phyloP scores from a whole-genome alignment of 2,888 invertebrate species.

The Exocentrus adspersus region DNA sequence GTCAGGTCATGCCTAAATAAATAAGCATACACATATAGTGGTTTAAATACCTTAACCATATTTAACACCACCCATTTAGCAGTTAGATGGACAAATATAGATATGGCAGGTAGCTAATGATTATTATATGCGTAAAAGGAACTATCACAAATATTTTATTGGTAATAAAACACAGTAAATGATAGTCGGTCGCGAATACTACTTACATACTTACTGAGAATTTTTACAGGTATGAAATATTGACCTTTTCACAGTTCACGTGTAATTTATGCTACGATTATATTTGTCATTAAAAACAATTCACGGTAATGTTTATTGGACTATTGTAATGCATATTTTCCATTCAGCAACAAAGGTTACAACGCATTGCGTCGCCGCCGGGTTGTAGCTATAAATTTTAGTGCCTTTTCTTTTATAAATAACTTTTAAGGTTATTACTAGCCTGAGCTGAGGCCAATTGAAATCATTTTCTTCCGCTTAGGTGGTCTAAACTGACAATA shows the following conservation, averaged over 20 bases:
- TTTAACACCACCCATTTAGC: conserved; percentile 18
- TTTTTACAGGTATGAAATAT: not conserved
- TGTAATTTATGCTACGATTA: not conserved
- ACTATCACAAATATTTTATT: conserved; percentile 23
- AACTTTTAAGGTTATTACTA: not conserved
- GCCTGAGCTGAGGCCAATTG: no score
- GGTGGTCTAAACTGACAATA: no score
- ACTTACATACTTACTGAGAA: not conserved
- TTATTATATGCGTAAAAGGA: conserved; percentile 17
- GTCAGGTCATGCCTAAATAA: conserved; percentile 8
- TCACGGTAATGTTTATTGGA: not conserved
- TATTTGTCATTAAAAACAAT: not conserved
- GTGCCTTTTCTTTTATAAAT: no score
- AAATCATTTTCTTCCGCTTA: not conserved
- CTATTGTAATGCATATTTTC: not conserved
- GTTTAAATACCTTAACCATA: conserved; percentile 19
- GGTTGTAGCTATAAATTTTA: no score
- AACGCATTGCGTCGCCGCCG: no score
- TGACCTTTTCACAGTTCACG: not conserved
- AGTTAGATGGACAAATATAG: conserved; percentile 18
- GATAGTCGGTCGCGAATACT: not conserved
- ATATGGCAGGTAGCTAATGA: conserved; percentile 26
- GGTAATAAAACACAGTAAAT: conserved; percentile 11
- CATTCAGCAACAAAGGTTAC: not conserved
- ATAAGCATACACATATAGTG: conserved; percentile 2